These are phyloP conservation scores for Hybognathus amarus DNA, from an alignment of 2,797 vertebrate genomes.

Conservation along the genomic window DNA sequence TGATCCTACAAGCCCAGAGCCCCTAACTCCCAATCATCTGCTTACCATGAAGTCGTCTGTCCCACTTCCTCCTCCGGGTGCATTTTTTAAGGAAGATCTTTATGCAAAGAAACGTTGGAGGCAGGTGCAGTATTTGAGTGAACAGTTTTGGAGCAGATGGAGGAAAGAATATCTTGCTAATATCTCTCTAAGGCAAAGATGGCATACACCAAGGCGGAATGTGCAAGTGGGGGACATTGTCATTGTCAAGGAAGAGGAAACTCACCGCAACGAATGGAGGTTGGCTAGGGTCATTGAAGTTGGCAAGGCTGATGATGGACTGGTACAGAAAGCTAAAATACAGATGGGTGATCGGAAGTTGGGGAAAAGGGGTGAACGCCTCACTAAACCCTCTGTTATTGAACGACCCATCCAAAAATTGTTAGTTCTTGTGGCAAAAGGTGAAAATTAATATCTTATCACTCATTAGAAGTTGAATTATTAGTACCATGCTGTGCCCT, in stretches of 20 bases:
- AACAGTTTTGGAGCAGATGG: slow-evolving; percentile 37
- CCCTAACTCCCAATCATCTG: slow-evolving; percentile 22
- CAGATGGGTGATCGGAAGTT: slow-evolving; percentile 22
- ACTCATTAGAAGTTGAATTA: background rate
- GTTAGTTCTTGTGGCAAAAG: background rate
- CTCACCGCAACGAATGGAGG: slow-evolving; percentile 44
- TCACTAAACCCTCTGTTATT: slow-evolving; percentile 28
- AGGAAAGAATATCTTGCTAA: background rate
- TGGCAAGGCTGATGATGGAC: slow-evolving; percentile 22
- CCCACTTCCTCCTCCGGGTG: slow-evolving; percentile 8
- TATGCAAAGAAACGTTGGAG: slow-evolving; percentile 43
- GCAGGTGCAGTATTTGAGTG: slow-evolving; percentile 7
- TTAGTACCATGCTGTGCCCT: no score
- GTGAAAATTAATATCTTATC: background rate
- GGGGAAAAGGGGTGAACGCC: slow-evolving; percentile 16
- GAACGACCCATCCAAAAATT: slow-evolving; percentile 44
- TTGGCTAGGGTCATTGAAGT: slow-evolving; percentile 25
- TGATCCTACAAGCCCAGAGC: slow-evolving; percentile 15
- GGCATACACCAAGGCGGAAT: slow-evolving; percentile 41
- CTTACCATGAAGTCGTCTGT: slow-evolving; percentile 13
- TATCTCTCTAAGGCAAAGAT: slow-evolving; percentile 38
- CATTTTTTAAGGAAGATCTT: slow-evolving; percentile 12
- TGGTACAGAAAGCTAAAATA: slow-evolving; percentile 24
- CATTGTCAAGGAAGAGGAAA: slow-evolving; percentile 35
- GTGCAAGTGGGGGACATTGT: slow-evolving; percentile 36